These are phyloP conservation scores for Ceratitis capitata DNA, from an alignment of 1,140 invertebrate species.

Conservation along the genomic window DNA sequence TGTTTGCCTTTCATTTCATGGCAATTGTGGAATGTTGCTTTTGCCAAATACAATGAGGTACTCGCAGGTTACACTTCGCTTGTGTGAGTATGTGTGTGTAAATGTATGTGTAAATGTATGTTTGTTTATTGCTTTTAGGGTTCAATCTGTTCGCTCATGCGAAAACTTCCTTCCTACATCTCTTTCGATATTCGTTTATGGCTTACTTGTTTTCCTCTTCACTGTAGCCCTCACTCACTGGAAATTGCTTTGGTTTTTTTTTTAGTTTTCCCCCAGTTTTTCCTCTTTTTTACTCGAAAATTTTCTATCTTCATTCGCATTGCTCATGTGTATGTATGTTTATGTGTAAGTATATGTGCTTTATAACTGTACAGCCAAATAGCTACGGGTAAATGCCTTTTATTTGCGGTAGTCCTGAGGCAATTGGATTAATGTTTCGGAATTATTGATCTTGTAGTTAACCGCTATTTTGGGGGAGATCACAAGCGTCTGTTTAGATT, in stretches of 20 bases:
- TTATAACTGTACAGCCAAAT: too few relatives aligned
- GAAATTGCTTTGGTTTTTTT: neutral
- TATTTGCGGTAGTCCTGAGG: slow-evolving; percentile 14
- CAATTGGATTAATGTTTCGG: slow-evolving; percentile 30
- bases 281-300: neutral
- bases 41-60: neutral
- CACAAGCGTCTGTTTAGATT: too few relatives aligned
- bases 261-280: neutral
- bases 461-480: neutral
- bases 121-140: neutral
- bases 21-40: slow-evolving; percentile 7
- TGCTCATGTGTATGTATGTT: neutral
- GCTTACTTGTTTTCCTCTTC: neutral
- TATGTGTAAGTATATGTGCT: neutral
- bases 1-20: slow-evolving; percentile 26
- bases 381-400: neutral
- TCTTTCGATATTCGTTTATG: neutral
- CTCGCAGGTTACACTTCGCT: too few relatives aligned
- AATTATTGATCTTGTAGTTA: neutral
- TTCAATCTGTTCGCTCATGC: slow-evolving; percentile 13
- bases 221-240: too few relatives aligned
- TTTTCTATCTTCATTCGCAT: neutral
- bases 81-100: neutral
- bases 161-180: neutral
- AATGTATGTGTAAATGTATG: neutral